phyloP scores from a whole-genome alignment of 1,140 invertebrate species.

The Daktulosphaira vitifoliae region DNA sequence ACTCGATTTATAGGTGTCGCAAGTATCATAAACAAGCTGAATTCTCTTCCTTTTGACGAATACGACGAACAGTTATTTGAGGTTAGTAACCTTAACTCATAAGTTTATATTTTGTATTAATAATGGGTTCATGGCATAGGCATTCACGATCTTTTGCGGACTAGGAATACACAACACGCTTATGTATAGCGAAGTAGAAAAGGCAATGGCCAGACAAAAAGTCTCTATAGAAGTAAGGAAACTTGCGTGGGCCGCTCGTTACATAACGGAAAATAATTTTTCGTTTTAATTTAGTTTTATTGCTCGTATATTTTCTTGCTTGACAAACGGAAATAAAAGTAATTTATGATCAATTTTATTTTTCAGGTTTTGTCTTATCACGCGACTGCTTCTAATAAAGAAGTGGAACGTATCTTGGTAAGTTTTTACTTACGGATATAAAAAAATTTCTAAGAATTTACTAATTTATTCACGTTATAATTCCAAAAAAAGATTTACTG shows the following conservation, averaged over 20 bases:
- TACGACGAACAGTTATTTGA: slow-evolving; percentile 52
- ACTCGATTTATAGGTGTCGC: slow-evolving; percentile 39
- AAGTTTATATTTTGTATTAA: neutral
- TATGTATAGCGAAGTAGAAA: slow-evolving; percentile 46
- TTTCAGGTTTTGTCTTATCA: slow-evolving; percentile 56
- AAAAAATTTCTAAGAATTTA: too few species aligned
- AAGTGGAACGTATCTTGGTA: slow-evolving; percentile 48
- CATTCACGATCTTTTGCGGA: slow-evolving; percentile 62
- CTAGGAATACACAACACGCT: slow-evolving; percentile 60
- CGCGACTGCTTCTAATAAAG: slow-evolving; percentile 52
- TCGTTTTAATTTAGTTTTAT: neutral
- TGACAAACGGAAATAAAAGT: neutral
- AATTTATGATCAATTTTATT: neutral
- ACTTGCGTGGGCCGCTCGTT: neutral
- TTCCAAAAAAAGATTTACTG: too few species aligned
- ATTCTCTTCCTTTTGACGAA: slow-evolving; percentile 49
- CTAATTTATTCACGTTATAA: too few species aligned
- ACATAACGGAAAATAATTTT: neutral
- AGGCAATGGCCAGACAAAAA: slow-evolving; percentile 54
- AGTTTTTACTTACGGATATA: too few species aligned
- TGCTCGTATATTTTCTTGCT: neutral
- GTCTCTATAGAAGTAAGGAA: slow-evolving; percentile 52
- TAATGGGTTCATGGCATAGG: slow-evolving; percentile 42
- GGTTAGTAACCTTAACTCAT: slow-evolving; percentile 36
- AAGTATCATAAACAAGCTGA: slow-evolving; percentile 53